Base-by-base conservation (phyloP, 2,888 invertebrate species). In the Athalia rosae region DNA sequence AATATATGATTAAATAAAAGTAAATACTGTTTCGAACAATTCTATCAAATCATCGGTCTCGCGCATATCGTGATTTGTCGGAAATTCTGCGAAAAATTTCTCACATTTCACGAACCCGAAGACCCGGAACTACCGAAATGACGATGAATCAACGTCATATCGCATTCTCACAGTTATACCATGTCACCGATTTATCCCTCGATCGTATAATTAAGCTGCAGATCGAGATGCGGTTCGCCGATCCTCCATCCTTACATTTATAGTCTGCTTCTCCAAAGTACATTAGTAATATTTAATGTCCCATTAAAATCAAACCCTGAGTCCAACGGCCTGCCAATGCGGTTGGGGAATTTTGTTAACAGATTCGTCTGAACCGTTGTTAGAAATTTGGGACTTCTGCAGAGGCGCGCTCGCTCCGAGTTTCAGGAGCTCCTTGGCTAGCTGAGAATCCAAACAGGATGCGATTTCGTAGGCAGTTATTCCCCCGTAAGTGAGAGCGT, bases 381-480 rank as follows among this genome's bases (percentile, higher is more conserved):
- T 61, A 28, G 28, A 28, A 28, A 28, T 28, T 28, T 28, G 28
- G 28, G 28, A 28, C 28, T 28, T 28, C n/a, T n/a, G n/a, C 6
- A 11, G 11, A n/a, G 56, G 71, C 15, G 61, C 13, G 13, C 28
- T 43, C 0, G 74, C 74, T n/a, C 74, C 74, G 8, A 61, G 61
- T 50, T 13, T 61, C 9, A 47, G n/a, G 2, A 74, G 74, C 15
- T 74, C 61, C 41, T 74, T 74, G 3, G 74, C 74, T 13, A 74
- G 48, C n/a, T 74, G 61, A 3, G 61, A 28, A 15, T 74, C 74
- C 48, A 61, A 74, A 43, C 61, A 59, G 8, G 74, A n/a, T 11
- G 74, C 74, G n/a, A 74, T 74, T 61, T 74, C 61, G 50, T 62
- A 74, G 5, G 74, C 8, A 6, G 74, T 74, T 13, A 74, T 6